Base-by-base conservation (phyloP, 2,797 vertebrate species). In the Clarias platycephalus region DNA sequence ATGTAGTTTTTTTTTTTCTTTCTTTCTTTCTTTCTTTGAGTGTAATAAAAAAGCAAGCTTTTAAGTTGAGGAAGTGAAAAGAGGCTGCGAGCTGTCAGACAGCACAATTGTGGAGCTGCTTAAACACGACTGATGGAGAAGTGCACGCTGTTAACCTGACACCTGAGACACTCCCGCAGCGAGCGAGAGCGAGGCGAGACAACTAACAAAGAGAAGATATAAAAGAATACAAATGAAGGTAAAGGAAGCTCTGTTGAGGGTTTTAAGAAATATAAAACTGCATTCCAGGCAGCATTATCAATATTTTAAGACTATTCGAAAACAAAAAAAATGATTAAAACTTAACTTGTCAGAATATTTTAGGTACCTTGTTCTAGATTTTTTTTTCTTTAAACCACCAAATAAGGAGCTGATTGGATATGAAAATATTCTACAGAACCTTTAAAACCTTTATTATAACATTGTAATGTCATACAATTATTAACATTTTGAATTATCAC, bases 61-160 rank as follows among this genome's bases (percentile, higher is more conserved):
- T 72, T 72, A 15, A 55, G 37, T 20, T 1, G 4, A n/a, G 40
- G 31, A 68, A 70, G 74, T 28, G 58, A 18, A 55, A 79, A 83
- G 26, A 53, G 10, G 66, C 55, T 24, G 74, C 9, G 22, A 55
- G 75, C 81, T 28, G 66, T 72, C 75, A 72, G 62, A 53, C 57
- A 26, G 72, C 72, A 82, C 66, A 64, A 79, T 64, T 9, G 31
- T 12, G 20, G 26, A 62, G 80, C 80, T 60, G 60, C 66, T 82
- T 85, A 70, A 78, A 60, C 13, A 22, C 22, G 62, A 64, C 84
- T 62, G 64, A 71, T 53, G 40, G 62, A 28, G 58, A 66, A 81
- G 13, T 75, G 15, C 84, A 68, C 68, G 66, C 85, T 86, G 85
- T 31, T 82, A 71, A 28, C 57, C 57, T 58, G 31, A 85, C 64